Conservation (phyloP, 92 coral and sea anemone species). For the Palythoa grandis region DNA sequence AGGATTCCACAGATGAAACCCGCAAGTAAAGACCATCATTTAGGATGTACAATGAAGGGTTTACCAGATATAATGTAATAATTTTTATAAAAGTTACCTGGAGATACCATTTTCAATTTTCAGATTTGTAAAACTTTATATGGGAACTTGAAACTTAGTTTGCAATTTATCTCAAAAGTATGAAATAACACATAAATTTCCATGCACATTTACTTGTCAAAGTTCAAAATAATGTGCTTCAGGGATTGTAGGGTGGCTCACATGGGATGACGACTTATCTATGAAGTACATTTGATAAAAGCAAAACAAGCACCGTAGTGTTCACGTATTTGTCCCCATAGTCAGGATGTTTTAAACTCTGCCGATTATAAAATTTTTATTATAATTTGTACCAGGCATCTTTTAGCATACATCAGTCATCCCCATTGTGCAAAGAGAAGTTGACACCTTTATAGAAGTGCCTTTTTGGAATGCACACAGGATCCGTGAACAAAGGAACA, state of each 20-base stretch:
- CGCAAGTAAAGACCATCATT: background rate
- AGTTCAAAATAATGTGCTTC: constrained; percentile 3
- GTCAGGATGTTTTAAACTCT: background rate
- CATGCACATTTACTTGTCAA: background rate
- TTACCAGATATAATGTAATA: background rate
- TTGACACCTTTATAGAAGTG: background rate
- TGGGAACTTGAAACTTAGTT: no score
- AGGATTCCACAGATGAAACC: background rate
- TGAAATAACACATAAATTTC: no score
- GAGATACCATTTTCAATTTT: background rate
- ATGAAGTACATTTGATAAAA: background rate
- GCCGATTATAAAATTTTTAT: background rate
- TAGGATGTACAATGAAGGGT: background rate
- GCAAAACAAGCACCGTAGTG: background rate
- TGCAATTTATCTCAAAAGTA: no score
- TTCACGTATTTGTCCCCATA: background rate
- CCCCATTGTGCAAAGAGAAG: background rate
- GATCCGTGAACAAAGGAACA: constrained; percentile 2
- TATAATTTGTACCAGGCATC: background rate
- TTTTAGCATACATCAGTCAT: background rate
- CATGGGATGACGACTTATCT: background rate
- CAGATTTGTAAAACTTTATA: background rate
- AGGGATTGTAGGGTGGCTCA: background rate
- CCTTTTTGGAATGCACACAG: background rate
- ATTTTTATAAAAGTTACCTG: background rate